Percentiles rank a stretch among this genome's conserved stretches.
phyloP scores from a whole-genome alignment of 2,797 vertebrate species.

The Anabacerthia variegaticeps region DNA sequence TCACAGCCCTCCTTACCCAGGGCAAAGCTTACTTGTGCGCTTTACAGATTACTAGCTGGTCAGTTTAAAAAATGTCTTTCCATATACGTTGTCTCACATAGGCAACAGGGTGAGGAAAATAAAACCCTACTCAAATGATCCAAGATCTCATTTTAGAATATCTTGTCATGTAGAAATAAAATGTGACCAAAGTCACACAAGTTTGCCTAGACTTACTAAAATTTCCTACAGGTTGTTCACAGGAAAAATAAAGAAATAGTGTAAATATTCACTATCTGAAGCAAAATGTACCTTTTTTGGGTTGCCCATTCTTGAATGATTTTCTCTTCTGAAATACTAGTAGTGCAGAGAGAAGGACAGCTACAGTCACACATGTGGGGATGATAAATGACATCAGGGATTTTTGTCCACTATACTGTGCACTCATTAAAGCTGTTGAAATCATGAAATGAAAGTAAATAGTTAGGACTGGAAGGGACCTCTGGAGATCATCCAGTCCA shows the following conservation, averaged over 20 bases:
- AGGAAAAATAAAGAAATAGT: neutral
- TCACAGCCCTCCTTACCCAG: neutral
- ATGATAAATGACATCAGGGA: conserved; percentile 5
- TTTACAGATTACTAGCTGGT: neutral
- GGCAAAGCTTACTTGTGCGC: neutral
- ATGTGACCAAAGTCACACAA: neutral
- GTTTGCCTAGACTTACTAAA: neutral
- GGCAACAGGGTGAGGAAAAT: neutral
- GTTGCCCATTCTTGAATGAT: neutral
- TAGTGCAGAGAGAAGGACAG: neutral
- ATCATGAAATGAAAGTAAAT: neutral
- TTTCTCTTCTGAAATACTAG: conserved; percentile 43
- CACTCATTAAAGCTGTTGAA: conserved; percentile 36
- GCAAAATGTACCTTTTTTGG: conserved; percentile 59
- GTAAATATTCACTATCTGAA: neutral
- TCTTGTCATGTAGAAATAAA: neutral
- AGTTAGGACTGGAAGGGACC: neutral
- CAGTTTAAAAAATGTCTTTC: neutral
- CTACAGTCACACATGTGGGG: neutral
- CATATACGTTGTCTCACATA: neutral
- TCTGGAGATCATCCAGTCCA: neutral
- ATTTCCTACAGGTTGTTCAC: neutral
- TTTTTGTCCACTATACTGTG: neutral
- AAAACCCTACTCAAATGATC: neutral
- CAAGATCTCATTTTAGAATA: neutral